phyloP scores from a whole-genome alignment of 2,888 invertebrate species.

The Tetragnatha montana region DNA sequence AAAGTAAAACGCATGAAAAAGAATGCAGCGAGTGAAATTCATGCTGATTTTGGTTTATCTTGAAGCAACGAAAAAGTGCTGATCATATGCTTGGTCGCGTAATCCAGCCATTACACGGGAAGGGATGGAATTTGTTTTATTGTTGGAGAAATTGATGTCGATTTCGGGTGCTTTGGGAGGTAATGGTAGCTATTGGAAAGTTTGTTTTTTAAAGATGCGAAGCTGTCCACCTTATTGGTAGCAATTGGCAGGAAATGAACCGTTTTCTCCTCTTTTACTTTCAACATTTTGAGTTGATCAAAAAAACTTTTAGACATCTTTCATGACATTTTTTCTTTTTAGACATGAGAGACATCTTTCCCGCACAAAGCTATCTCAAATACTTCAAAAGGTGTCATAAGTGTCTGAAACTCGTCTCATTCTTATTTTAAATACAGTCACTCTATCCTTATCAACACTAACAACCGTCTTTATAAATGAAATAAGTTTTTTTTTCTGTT shows the following conservation, averaged over 20 bases:
- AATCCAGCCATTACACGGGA: conserved; percentile 35
- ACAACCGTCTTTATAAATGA: no score
- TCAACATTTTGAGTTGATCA: background rate
- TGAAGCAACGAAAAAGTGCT: conserved; percentile 39
- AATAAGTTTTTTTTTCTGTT: no score
- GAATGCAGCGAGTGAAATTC: background rate
- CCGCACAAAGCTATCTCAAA: no score
- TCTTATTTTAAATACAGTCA: no score
- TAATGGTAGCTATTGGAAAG: conserved; percentile 40
- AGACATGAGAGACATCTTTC: no score
- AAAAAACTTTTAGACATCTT: no score
- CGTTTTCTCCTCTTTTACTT: conserved; percentile 43
- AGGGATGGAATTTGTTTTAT: conserved; percentile 33
- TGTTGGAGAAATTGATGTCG: conserved; percentile 11
- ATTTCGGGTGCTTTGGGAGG: conserved; percentile 2
- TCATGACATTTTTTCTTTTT: no score
- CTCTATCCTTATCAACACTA: no score
- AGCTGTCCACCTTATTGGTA: background rate
- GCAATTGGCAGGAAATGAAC: conserved; percentile 53
- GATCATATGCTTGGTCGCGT: conserved; percentile 41
- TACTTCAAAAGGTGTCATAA: background rate
- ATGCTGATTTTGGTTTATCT: conserved; percentile 21
- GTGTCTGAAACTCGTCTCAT: background rate
- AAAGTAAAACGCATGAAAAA: conserved; percentile 26
- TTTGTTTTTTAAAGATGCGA: conserved; percentile 26